These are phyloP conservation scores for Brachyopa scutellaris DNA, from an alignment of 2,888 invertebrate species.

Conservation along the genomic window DNA sequence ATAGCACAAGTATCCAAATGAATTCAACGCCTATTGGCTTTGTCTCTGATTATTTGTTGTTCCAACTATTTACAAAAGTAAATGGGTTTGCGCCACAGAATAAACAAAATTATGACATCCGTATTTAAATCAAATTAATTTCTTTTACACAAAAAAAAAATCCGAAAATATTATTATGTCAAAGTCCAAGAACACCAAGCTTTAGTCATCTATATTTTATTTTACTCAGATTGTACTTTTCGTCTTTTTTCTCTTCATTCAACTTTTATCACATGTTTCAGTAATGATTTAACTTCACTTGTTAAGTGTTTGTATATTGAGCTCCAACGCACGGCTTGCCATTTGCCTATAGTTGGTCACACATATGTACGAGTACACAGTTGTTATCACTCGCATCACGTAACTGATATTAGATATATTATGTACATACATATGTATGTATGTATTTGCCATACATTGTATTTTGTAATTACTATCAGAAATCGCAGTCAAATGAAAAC, in stretches of 20 bases:
- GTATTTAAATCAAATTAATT: not conserved
- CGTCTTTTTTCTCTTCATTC: slow-evolving; percentile 1
- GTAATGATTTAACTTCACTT: slow-evolving; percentile 44
- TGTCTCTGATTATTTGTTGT: too few species aligned
- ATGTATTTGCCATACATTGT: too few species aligned
- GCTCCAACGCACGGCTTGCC: slow-evolving; percentile 28
- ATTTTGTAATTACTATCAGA: slow-evolving; percentile 49
- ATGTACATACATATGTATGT: too few species aligned
- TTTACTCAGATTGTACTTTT: not conserved
- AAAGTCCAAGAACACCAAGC: not conserved
- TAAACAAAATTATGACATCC: not conserved
- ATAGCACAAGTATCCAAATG: too few species aligned
- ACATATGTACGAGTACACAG: slow-evolving; percentile 5
- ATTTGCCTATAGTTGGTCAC: slow-evolving; percentile 5
- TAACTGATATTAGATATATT: slow-evolving; percentile 59
- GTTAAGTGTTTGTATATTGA: slow-evolving; percentile 31
- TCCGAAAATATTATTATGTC: not conserved
- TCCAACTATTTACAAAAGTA: too few species aligned
- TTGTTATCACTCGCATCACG: slow-evolving; percentile 61
- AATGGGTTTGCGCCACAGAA: too few species aligned
- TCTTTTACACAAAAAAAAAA: not conserved
- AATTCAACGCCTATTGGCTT: too few species aligned
- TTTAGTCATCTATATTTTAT: slow-evolving; percentile 20
- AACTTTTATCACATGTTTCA: slow-evolving; percentile 55
- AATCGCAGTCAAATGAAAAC: slow-evolving; percentile 23